A percentile compares a stretch with the other conserved stretches of the same genome.
These are phyloP conservation scores for Cromileptes altivelis DNA, from an alignment of 2,113 vertebrate species.

Conservation along the genomic window DNA sequence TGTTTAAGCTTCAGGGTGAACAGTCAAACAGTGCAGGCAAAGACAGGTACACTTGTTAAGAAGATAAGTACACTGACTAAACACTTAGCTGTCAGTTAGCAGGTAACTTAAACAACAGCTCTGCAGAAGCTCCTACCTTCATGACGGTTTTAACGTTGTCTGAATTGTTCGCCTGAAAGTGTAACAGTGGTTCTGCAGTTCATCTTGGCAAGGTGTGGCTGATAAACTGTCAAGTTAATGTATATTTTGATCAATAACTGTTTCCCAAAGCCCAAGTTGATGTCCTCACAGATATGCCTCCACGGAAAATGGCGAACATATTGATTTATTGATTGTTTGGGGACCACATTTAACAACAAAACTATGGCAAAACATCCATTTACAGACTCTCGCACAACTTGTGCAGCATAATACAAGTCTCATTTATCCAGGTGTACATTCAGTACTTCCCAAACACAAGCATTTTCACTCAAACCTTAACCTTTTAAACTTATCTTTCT, in stretches of 20 bases:
- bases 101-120: background rate
- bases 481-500: too few relatives aligned
- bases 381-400: too few relatives aligned
- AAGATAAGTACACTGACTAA: background rate
- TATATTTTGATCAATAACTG: background rate
- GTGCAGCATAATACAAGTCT: too few relatives aligned
- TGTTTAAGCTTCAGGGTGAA: constrained; percentile 34
- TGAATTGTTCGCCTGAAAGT: background rate
- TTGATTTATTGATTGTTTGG: too few relatives aligned
- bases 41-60: constrained; percentile 6
- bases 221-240: background rate
- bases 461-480: too few relatives aligned
- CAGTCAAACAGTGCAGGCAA: constrained; percentile 24
- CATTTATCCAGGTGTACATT: too few relatives aligned
- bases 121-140: background rate
- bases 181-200: background rate
- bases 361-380: too few relatives aligned
- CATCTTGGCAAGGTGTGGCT: background rate
- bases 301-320: too few relatives aligned
- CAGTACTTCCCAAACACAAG: too few relatives aligned
- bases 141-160: background rate
- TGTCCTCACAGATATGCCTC: too few relatives aligned
- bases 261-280: too few relatives aligned
- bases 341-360: too few relatives aligned
- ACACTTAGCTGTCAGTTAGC: background rate